A percentile compares a stretch with the other conserved stretches of the same genome.
These are phyloP conservation scores for Phlogophora meticulosa DNA, from an alignment of 2,888 invertebrate species.

Conservation along the genomic window DNA sequence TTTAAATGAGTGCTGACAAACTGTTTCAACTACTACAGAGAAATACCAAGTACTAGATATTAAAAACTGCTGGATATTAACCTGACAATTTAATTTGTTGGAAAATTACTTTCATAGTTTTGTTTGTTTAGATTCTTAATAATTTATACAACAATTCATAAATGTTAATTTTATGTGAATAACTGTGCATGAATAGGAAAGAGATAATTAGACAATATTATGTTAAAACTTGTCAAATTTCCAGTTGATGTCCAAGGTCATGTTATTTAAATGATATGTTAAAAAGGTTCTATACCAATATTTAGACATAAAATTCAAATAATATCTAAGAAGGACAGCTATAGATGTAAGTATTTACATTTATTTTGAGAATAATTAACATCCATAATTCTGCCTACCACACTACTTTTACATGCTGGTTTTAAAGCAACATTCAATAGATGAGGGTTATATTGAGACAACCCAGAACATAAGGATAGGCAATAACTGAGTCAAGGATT, in stretches of 20 bases:
- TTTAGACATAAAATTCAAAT: conserved; percentile 4
- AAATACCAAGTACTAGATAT: background rate
- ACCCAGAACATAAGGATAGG: background rate
- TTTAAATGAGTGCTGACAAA: background rate
- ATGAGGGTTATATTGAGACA: background rate
- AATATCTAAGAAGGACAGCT: background rate
- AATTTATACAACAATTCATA: background rate
- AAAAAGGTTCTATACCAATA: background rate
- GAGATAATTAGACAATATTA: background rate
- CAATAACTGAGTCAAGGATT: background rate
- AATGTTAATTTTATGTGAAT: background rate
- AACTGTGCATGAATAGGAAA: background rate
- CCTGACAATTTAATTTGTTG: background rate
- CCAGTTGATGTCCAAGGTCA: conserved; percentile 1
- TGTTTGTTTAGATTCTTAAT: background rate
- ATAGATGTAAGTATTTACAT: background rate
- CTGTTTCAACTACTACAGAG: background rate
- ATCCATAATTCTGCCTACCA: background rate
- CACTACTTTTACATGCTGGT: background rate
- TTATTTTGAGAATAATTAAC: background rate
- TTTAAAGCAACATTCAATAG: background rate
- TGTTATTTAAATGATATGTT: conserved; percentile 15
- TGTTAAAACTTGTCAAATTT: conserved; percentile 5
- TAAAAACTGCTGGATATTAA: background rate
- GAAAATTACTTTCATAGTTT: background rate